phyloP scores from a whole-genome alignment of 2,113 vertebrate species.

The Meles meles region DNA sequence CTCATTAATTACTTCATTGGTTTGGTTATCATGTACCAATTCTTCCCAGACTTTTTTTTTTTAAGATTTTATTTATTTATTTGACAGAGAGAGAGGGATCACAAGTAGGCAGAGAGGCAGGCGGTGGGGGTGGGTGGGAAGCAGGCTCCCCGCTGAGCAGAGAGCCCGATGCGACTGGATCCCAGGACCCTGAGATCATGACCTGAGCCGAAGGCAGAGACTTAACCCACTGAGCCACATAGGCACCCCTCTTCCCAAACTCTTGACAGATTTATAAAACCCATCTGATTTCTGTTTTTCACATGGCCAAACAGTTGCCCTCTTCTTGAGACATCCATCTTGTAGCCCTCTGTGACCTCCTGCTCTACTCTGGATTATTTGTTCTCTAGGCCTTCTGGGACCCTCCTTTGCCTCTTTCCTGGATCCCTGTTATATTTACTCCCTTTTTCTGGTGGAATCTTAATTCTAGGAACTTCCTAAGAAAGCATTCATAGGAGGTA shows the following conservation, averaged over 20 bases:
- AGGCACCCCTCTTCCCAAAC: neutral
- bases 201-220: too few relatives aligned
- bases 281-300: neutral
- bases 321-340: neutral
- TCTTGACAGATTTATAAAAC: neutral
- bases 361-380: neutral
- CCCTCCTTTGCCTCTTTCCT: neutral
- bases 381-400: neutral
- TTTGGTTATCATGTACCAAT: neutral
- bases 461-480: neutral
- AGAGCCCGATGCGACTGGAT: too few relatives aligned
- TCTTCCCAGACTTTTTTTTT: neutral
- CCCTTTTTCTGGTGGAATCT: neutral
- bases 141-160: too few relatives aligned
- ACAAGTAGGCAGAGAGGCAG: too few relatives aligned
- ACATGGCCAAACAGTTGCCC: too few relatives aligned
- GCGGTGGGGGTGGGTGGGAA: fast-evolving
- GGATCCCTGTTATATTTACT: neutral
- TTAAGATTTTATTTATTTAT: too few relatives aligned
- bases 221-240: too few relatives aligned
- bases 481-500: neutral
- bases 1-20: neutral
- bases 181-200: too few relatives aligned
- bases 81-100: too few relatives aligned
- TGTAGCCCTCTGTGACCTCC: neutral